phyloP scores from a whole-genome alignment of 2,113 vertebrate genomes.

The Macrotis lagotis region DNA sequence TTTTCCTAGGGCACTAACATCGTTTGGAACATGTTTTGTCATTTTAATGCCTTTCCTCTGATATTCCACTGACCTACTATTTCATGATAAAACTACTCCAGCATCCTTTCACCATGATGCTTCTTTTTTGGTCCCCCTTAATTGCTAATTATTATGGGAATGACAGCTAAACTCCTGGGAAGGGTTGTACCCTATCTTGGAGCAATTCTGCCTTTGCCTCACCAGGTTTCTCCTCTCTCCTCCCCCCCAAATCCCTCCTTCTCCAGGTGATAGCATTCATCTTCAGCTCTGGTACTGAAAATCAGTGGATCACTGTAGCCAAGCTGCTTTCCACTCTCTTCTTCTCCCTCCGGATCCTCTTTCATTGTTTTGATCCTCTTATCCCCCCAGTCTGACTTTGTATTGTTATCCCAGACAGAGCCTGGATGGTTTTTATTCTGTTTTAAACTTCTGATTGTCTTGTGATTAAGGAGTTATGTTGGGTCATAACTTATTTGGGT shows the following conservation, averaged over 20 bases:
- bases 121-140: background rate
- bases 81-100: background rate
- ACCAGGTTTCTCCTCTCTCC: background rate
- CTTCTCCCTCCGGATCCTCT: background rate
- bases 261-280: background rate
- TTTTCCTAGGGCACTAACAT: background rate
- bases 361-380: background rate
- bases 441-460: constrained; percentile 70
- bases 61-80: background rate
- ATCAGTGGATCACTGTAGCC: background rate
- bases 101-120: background rate
- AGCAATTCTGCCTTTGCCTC: background rate
- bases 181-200: background rate
- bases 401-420: constrained; percentile 19
- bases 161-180: background rate
- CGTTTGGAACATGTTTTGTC: background rate
- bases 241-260: background rate
- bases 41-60: background rate
- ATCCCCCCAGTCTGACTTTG: background rate
- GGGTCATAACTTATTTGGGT: constrained; percentile 74
- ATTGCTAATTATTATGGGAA: background rate
- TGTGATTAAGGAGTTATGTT: constrained; percentile 81
- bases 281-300: background rate
- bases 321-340: background rate
- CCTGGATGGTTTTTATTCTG: background rate